These are phyloP conservation scores for Platanista minor DNA, from an alignment of 2,113 vertebrate species.

Conservation along the genomic window DNA sequence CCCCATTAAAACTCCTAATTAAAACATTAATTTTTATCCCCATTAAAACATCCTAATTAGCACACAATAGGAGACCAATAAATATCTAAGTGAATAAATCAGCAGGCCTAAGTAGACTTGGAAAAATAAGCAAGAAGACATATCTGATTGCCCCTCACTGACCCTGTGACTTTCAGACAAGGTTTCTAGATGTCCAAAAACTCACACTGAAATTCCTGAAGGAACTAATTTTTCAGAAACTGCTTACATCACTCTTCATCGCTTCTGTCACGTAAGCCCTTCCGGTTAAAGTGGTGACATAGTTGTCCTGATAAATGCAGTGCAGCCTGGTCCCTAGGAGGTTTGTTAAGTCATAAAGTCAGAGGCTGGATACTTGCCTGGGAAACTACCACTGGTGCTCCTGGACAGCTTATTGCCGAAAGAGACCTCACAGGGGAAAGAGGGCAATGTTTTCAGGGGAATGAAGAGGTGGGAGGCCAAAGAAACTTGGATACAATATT, in stretches of 20 bases:
- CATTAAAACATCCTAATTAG: constrained; percentile 39
- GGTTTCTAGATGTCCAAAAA: neutral
- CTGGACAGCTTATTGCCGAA: neutral
- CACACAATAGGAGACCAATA: constrained; percentile 10
- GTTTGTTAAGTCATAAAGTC: constrained; percentile 55
- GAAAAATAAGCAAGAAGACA: constrained; percentile 7
- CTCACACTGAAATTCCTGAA: constrained; percentile 19
- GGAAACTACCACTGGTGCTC: constrained; percentile 25
- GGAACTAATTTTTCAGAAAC: constrained; percentile 41
- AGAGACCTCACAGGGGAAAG: neutral
- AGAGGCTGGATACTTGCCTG: constrained; percentile 47
- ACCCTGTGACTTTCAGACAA: neutral
- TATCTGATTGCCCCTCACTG: neutral
- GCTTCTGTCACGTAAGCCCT: neutral
- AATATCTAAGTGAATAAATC: constrained; percentile 14
- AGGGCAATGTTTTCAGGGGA: neutral
- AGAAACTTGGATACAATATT: neutral
- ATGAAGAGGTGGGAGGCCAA: neutral
- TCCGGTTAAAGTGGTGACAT: constrained; percentile 29
- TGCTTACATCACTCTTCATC: neutral
- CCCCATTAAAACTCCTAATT: constrained; percentile 11
- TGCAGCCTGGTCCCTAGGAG: neutral
- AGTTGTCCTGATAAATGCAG: neutral
- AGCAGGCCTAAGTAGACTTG: neutral
- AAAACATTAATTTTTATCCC: constrained; percentile 10